Evolutionary conservation across 1,140 invertebrate genomes (phyloP).

Genomic region (Berghia stephanieae): DNA sequence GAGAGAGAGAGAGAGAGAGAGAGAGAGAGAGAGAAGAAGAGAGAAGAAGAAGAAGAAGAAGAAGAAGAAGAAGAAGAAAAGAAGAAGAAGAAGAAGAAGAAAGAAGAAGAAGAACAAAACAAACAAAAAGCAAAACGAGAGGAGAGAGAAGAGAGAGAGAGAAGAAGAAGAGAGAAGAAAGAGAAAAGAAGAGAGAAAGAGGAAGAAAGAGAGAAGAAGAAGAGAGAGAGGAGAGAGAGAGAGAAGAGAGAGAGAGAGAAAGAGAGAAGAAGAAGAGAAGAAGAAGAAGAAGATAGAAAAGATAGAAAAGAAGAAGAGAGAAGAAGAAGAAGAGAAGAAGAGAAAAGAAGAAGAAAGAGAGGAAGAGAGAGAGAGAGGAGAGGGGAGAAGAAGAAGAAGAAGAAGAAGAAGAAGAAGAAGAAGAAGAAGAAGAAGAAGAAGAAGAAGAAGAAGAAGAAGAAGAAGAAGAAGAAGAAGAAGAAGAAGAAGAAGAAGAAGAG

Average conservation of each 20-base stretch:
- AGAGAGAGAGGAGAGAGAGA: background rate
- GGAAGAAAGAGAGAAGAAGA: background rate
- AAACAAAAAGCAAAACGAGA: background rate
- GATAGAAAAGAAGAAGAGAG: background rate
- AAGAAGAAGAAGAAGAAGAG: background rate
- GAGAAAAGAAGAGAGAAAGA: background rate
- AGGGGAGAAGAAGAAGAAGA: background rate
- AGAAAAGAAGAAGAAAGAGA: background rate
- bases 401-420: background rate
- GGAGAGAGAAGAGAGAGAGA: background rate
- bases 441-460: background rate
- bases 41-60: background rate
- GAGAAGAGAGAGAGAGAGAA: background rate
- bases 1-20: constrained; percentile 7
- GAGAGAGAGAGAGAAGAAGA: constrained; percentile 13
- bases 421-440: background rate
- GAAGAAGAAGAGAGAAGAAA: background rate
- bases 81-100: background rate
- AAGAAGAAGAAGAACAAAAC: background rate
- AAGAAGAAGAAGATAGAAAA: background rate
- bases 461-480: constrained; percentile 14
- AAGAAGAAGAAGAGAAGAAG: background rate
- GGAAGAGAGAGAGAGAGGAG: background rate
- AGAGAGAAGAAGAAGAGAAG: background rate
- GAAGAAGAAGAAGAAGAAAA: background rate